Evolutionary conservation across 53 echinoderm and acorn worm genomes (phyloP).

Genomic region (Pentamera pediparva): DNA sequence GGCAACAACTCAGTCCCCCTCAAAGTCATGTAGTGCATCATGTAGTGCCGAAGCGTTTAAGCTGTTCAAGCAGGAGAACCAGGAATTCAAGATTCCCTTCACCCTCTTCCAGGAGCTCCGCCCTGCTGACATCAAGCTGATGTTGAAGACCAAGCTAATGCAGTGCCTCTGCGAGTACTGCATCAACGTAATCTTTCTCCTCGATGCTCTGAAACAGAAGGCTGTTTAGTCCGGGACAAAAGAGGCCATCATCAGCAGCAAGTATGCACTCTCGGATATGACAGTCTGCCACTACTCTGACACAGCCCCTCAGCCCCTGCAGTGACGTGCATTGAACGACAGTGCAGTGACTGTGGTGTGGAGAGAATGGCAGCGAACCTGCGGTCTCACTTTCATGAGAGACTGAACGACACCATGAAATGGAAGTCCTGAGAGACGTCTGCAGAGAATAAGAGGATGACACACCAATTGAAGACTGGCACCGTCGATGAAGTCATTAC

Average conservation of each 20-base stretch:
- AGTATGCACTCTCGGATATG: neutral
- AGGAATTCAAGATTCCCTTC: conserved; percentile 14
- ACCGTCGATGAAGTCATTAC: neutral
- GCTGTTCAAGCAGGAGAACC: conserved; percentile 42
- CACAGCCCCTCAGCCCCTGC: too few species aligned
- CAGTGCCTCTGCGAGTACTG: conserved; percentile 50
- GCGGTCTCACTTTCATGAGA: too few species aligned
- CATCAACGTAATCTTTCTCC: conserved; percentile 21
- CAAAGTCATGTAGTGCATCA: conserved; percentile 46
- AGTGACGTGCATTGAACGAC: too few species aligned
- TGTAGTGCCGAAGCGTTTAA: conserved; percentile 5
- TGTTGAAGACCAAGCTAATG: conserved; percentile 37
- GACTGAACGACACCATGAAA: too few species aligned
- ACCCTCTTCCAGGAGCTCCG: conserved; percentile 23
- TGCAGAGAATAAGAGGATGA: conserved; percentile 1
- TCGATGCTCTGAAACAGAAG: conserved; percentile 19
- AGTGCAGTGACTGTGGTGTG: too few species aligned
- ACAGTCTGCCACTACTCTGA: neutral
- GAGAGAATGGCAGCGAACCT: too few species aligned
- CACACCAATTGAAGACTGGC: neutral
- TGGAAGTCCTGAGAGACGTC: conserved; percentile 13
- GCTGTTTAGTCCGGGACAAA: neutral
- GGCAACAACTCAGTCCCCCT: neutral
- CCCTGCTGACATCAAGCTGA: conserved; percentile 35
- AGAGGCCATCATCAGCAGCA: neutral